Percentiles rank a stretch among this genome's conserved stretches.
Evolutionary conservation across 2,113 vertebrate species (phyloP).

Genomic region (Lepisosteus oculatus): DNA sequence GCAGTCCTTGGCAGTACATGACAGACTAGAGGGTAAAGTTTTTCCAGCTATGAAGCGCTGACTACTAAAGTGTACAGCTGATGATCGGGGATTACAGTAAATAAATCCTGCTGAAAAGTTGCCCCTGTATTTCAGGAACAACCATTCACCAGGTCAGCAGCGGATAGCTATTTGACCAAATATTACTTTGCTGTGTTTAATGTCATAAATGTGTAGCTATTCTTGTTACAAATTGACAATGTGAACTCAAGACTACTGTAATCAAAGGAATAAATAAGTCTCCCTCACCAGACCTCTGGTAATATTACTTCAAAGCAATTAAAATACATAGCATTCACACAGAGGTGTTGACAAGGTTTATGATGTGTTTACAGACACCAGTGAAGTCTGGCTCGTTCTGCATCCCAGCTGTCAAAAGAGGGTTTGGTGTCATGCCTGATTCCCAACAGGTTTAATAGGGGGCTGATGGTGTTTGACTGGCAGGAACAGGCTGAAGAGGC

Average conservation of each 20-base stretch:
- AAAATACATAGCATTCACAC: slow-evolving; percentile 12
- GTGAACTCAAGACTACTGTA: too few species aligned
- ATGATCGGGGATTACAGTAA: not conserved
- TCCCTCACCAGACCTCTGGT: too few species aligned
- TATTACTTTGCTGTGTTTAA: too few species aligned
- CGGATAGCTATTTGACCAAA: too few species aligned
- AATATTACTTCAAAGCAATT: slow-evolving; percentile 22
- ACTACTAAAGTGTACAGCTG: slow-evolving; percentile 1
- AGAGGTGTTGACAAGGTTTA: slow-evolving; percentile 48
- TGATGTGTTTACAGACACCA: slow-evolving; percentile 49
- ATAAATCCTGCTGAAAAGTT: not conserved
- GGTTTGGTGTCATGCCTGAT: slow-evolving; percentile 7
- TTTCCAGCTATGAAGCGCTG: not conserved
- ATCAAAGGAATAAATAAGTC: too few species aligned
- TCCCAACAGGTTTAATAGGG: slow-evolving; percentile 15
- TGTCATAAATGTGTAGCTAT: too few species aligned
- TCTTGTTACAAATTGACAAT: too few species aligned
- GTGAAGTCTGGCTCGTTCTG: slow-evolving; percentile 26
- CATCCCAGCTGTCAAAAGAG: slow-evolving; percentile 37
- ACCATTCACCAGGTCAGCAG: not conserved
- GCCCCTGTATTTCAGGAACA: not conserved
- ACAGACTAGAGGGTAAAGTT: not conserved
- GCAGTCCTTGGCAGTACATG: not conserved
- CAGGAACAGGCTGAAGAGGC: slow-evolving; percentile 5
- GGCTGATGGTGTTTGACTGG: slow-evolving; percentile 11